Percentiles rank a stretch among this genome's conserved stretches.
These are phyloP conservation scores for Stratiomys singularior DNA, from an alignment of 2,888 invertebrate genomes.

Conservation along the genomic window DNA sequence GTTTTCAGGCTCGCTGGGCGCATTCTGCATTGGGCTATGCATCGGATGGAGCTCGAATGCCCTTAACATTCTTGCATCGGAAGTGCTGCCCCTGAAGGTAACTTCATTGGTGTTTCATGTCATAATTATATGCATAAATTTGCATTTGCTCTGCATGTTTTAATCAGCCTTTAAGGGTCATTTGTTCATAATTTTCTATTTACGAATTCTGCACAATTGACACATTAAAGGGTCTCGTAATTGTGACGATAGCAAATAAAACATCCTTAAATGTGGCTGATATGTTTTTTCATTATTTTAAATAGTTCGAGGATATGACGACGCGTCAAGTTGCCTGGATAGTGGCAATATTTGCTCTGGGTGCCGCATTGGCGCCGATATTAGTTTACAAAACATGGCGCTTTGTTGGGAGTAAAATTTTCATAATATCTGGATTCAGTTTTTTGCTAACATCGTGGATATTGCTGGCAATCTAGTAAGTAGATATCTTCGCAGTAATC, in stretches of 20 bases:
- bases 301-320: slow-evolving; percentile 47
- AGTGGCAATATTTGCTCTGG: slow-evolving; percentile 48
- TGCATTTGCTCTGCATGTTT: background rate
- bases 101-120: background rate
- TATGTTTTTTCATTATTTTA: background rate
- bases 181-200: too few species aligned
- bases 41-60: slow-evolving; percentile 52
- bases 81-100: slow-evolving; percentile 48
- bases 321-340: slow-evolving; percentile 48
- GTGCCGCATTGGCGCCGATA: slow-evolving; percentile 50
- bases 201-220: too few species aligned
- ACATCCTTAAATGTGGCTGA: too few species aligned
- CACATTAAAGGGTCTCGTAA: too few species aligned
- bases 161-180: too few species aligned
- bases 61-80: slow-evolving; percentile 43
- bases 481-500: too few species aligned
- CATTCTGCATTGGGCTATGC: slow-evolving; percentile 48
- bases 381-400: slow-evolving; percentile 50
- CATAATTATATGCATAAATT: background rate
- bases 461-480: slow-evolving; percentile 48
- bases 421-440: slow-evolving; percentile 47
- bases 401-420: slow-evolving; percentile 49
- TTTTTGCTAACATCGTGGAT: slow-evolving; percentile 49
- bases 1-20: slow-evolving; percentile 47
- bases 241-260: too few species aligned